phyloP scores from a whole-genome alignment of 2,113 vertebrate genomes.

The Aptenodytes forsteri region DNA sequence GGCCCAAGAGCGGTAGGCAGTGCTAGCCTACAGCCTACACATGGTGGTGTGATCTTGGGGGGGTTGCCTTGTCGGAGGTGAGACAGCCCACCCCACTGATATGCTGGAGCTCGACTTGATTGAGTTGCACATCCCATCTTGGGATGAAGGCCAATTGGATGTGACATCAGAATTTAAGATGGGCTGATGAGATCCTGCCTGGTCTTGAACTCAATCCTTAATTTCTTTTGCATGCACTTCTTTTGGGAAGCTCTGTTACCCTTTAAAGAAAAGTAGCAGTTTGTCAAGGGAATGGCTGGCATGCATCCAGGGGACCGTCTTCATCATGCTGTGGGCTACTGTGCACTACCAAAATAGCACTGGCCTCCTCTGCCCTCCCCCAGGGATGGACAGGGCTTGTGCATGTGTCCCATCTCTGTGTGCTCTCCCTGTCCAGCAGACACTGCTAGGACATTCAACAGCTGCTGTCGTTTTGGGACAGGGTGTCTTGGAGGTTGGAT shows the following conservation, averaged over 20 bases:
- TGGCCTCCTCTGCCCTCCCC: neutral
- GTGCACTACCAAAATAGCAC: fast-evolving
- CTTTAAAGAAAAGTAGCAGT: neutral
- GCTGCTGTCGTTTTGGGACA: fast-evolving
- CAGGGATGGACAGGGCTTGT: neutral
- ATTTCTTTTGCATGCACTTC: neutral
- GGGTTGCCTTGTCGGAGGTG: neutral
- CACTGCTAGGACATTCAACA: fast-evolving
- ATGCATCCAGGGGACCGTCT: neutral
- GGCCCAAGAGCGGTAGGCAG: neutral
- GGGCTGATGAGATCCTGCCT: neutral
- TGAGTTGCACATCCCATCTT: neutral
- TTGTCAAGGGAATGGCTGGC: neutral
- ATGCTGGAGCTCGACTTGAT: neutral
- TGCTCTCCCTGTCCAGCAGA: neutral
- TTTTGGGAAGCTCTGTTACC: neutral
- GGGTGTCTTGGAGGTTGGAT: neutral
- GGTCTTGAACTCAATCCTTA: neutral
- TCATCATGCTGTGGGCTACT: neutral
- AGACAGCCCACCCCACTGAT: neutral
- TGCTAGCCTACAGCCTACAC: neutral
- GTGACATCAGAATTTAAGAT: neutral
- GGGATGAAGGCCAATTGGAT: neutral
- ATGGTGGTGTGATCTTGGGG: neutral
- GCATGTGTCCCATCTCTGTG: neutral